phyloP scores from a whole-genome alignment of 1,140 invertebrate species.

The Globodera ellingtonae region DNA sequence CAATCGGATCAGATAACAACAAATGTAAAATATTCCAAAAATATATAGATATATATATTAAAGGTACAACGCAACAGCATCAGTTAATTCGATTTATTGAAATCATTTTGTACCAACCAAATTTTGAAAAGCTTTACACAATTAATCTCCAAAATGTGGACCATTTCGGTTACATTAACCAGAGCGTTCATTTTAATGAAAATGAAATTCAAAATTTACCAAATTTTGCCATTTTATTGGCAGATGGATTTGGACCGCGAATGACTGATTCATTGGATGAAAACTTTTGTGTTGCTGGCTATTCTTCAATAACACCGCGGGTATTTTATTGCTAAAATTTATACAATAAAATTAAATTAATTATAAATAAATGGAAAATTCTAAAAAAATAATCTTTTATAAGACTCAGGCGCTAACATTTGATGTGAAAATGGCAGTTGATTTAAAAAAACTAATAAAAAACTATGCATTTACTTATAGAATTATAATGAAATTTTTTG shows the following conservation, averaged over 20 bases:
- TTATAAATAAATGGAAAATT: too few species aligned
- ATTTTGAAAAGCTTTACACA: not conserved
- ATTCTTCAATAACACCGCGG: not conserved
- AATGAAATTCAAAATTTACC: not conserved
- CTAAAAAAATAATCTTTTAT: too few species aligned
- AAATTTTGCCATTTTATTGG: not conserved
- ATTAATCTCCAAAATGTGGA: not conserved
- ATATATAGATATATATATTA: not conserved
- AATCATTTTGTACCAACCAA: not conserved
- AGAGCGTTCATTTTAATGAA: not conserved
- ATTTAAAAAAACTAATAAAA: not conserved
- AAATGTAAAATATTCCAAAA: not conserved
- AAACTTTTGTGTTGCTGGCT: not conserved
- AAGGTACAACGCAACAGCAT: not conserved
- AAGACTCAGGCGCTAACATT: not conserved
- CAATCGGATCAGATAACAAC: not conserved
- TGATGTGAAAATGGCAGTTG: not conserved
- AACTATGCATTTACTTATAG: not conserved
- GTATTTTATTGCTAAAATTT: not conserved
- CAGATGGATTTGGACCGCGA: not conserved
- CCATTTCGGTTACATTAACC: not conserved
- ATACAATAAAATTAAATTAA: not conserved
- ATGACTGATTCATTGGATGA: not conserved
- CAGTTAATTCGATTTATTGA: not conserved
- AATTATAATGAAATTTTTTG: not conserved